These are phyloP conservation scores for Apodemia mormo DNA, from an alignment of 2,888 invertebrate species.

Conservation along the genomic window DNA sequence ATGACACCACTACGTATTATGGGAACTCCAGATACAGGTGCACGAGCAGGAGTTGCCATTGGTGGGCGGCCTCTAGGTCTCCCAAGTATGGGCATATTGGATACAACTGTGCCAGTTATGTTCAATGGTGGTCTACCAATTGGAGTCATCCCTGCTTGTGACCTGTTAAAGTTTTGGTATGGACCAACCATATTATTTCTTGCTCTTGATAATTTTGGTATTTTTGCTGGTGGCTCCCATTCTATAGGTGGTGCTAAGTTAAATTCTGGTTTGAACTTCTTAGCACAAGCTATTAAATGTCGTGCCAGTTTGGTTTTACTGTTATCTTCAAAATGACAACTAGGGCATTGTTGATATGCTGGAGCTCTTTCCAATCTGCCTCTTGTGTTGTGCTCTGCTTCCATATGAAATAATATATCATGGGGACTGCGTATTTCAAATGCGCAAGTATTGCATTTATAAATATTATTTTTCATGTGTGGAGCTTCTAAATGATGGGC, in stretches of 20 bases:
- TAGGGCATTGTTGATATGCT: conserved; percentile 95
- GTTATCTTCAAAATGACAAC: conserved; percentile 97
- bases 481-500: conserved; percentile 95
- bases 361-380: conserved; percentile 94
- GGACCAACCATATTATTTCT: conserved; percentile 67
- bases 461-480: conserved; percentile 93
- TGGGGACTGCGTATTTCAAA: conserved; percentile 93
- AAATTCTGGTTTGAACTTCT: conserved; percentile 94
- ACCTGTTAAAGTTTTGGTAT: conserved; percentile 75
- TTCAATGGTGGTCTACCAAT: conserved; percentile 62
- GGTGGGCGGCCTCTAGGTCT: conserved; percentile 77
- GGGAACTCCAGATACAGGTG: conserved; percentile 71
- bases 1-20: conserved; percentile 83
- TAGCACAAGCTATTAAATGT: conserved; percentile 94
- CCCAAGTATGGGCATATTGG: conserved; percentile 59
- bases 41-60: conserved; percentile 53
- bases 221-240: conserved; percentile 97
- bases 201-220: conserved; percentile 85
- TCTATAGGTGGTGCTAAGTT: conserved; percentile 94
- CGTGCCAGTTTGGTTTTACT: conserved; percentile 95
- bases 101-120: conserved; percentile 51
- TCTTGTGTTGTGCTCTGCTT: conserved; percentile 93
- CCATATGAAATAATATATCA: conserved; percentile 96
- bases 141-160: conserved; percentile 72
- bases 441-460: conserved; percentile 93